Evolutionary conservation across 2,113 vertebrate genomes (phyloP), one percentile per base, ranked within the genome.

Genomic region (Trochalopteron elliotii): DNA sequence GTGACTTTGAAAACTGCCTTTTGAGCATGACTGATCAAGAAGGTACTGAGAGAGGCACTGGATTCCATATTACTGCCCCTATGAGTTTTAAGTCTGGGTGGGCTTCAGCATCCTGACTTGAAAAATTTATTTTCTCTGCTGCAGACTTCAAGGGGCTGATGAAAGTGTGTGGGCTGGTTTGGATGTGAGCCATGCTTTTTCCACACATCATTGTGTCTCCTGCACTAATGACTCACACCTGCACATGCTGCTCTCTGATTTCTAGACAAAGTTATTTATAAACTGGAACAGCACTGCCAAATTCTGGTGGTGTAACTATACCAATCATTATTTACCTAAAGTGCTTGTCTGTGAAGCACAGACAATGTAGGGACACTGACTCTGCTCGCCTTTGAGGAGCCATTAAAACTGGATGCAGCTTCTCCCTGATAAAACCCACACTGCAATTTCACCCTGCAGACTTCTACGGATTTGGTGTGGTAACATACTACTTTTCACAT

Each of bases 191-290:
- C 95, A 92, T 85, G 72, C 47, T 86, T 95, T 93, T 94, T 94
- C 92, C 92, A 96, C 89, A 95, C 83, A 96, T 93, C 94, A 95
- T 53, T 93, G 88, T 96, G 93, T 96, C 94, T 97, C 93, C 91
- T 95, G 92, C 74, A 97, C 86, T 96, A 94, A 96, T 95, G 96
- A 96, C 88, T 96, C 93, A 96, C 87, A 94, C 91, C 93, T 97
- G 90, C 83, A 94, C 90, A 94, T 79, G 71, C 90, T 93, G 67
- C 89, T 96, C 72, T 91, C 84, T 56, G 61, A 93, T 92, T 93
- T 92, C 90, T 91, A 95, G 70, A 77, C 89, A 93, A 93, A 89
- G 77, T 86, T 93, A 94, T 94, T 95, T 94, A 96, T 89, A 83
- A 92, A 87, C 39, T 81, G 65, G 84, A 85, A 87, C 59, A 86